Percentiles rank a stretch among this genome's conserved stretches.
These are phyloP conservation scores for Diceros bicornis DNA, from an alignment of 2,797 vertebrate genomes.

Conservation along the genomic window DNA sequence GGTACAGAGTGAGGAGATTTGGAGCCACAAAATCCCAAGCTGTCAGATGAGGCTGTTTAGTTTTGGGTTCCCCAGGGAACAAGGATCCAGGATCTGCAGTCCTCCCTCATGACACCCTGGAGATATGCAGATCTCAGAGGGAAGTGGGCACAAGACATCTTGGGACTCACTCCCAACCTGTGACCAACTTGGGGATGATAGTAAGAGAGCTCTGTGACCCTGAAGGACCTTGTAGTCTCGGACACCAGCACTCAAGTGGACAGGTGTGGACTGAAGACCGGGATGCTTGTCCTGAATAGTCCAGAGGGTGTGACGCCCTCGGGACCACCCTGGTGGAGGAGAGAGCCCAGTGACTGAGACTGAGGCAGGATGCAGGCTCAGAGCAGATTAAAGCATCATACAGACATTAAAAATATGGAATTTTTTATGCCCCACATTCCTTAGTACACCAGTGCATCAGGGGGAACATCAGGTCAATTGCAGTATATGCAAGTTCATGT, in stretches of 20 bases:
- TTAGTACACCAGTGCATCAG: background rate
- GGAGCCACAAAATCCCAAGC: background rate
- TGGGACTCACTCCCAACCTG: background rate
- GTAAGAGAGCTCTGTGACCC: background rate
- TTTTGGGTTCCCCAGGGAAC: background rate
- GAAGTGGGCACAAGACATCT: background rate
- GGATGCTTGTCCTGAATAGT: background rate
- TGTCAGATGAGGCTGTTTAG: background rate
- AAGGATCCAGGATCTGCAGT: background rate
- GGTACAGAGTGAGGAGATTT: background rate
- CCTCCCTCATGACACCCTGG: background rate
- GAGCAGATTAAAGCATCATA: background rate
- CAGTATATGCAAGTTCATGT: background rate
- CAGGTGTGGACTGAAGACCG: background rate
- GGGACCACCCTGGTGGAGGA: background rate
- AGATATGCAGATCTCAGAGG: background rate
- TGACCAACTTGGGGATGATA: background rate
- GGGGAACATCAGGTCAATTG: background rate
- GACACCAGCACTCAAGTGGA: background rate
- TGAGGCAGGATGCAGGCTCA: background rate
- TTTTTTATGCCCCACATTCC: background rate
- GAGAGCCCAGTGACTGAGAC: background rate
- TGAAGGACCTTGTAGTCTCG: background rate
- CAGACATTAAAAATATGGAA: background rate
- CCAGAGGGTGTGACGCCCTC: background rate